A percentile compares a stretch with the other conserved stretches of the same genome.
These are phyloP conservation scores for Napeogenes sylphis DNA, from an alignment of 2,888 invertebrate genomes.

Conservation along the genomic window DNA sequence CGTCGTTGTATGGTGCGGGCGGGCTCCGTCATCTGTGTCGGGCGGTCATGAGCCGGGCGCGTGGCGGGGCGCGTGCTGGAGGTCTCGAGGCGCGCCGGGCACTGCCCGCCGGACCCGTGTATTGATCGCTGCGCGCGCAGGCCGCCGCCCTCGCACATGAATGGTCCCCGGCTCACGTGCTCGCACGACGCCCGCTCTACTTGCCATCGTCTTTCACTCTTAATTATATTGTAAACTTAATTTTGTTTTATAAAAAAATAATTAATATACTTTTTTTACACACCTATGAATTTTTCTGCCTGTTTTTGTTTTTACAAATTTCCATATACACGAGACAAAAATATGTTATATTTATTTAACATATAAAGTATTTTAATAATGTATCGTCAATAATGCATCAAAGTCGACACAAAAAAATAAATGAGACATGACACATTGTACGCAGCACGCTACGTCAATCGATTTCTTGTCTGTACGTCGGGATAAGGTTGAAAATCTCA, in stretches of 20 bases:
- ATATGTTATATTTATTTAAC: neutral
- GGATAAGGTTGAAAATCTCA: slow-evolving; percentile 1
- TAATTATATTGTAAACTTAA: neutral
- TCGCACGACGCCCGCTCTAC: slow-evolving; percentile 22
- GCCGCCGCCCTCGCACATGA: slow-evolving; percentile 62
- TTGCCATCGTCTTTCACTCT: neutral
- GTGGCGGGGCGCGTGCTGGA: neutral
- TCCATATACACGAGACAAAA: neutral
- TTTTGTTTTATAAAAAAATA: neutral
- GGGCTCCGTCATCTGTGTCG: slow-evolving; percentile 77
- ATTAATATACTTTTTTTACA: neutral
- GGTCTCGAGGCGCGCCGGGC: slow-evolving; percentile 63
- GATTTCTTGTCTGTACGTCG: slow-evolving; percentile 2
- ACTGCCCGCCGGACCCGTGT: slow-evolving; percentile 64
- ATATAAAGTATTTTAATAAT: no score
- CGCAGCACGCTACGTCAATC: neutral
- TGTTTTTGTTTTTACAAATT: no score
- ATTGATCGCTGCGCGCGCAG: slow-evolving; percentile 64
- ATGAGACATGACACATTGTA: neutral
- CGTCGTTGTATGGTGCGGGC: slow-evolving; percentile 60
- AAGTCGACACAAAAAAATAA: neutral
- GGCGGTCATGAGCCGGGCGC: slow-evolving; percentile 60
- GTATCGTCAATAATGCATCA: neutral
- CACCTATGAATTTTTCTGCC: no score
- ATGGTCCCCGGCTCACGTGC: slow-evolving; percentile 74